A percentile compares a stretch with the other conserved stretches of the same genome.
Evolutionary conservation across 2,113 vertebrate species (phyloP).

Genomic region (Marmota monax): DNA sequence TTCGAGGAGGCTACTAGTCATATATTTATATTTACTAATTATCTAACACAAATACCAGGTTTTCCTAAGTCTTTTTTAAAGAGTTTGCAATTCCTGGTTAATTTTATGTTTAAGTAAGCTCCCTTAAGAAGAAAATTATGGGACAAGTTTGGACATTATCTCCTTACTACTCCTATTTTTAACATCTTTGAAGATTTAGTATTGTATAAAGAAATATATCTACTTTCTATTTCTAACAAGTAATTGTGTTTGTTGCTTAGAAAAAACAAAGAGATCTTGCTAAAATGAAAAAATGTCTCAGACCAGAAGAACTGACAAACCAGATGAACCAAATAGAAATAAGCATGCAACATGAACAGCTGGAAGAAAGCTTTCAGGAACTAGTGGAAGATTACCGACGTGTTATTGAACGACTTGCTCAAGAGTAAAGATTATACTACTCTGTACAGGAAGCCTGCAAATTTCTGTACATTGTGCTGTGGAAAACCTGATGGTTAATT

Average conservation of each 20-base stretch:
- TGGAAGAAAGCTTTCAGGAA: constrained; percentile 97
- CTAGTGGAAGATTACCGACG: constrained; percentile 95
- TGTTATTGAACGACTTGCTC: constrained; percentile 95
- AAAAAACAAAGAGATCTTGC: constrained; percentile 98
- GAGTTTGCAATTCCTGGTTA: constrained; percentile 19
- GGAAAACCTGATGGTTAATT: constrained; percentile 85
- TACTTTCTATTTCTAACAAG: constrained; percentile 61
- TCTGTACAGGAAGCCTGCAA: constrained; percentile 75
- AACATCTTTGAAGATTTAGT: constrained; percentile 34
- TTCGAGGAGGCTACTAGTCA: neutral
- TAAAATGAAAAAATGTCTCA: constrained; percentile 98
- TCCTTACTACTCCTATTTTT: neutral
- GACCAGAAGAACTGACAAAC: constrained; percentile 97
- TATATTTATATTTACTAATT: constrained; percentile 17
- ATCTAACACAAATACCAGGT: neutral
- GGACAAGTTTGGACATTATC: constrained; percentile 38
- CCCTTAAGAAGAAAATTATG: constrained; percentile 40
- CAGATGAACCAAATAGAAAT: constrained; percentile 98
- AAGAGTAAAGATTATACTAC: constrained; percentile 89
- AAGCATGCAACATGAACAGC: constrained; percentile 96
- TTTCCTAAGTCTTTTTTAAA: constrained; percentile 53
- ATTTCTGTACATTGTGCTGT: constrained; percentile 85
- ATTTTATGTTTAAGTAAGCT: constrained; percentile 35
- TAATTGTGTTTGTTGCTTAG: constrained; percentile 87
- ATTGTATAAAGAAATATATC: neutral